A percentile compares a stretch with the other conserved stretches of the same genome.
Evolutionary conservation across 2,113 vertebrate species (phyloP).

Genomic region (Nestor notabilis): DNA sequence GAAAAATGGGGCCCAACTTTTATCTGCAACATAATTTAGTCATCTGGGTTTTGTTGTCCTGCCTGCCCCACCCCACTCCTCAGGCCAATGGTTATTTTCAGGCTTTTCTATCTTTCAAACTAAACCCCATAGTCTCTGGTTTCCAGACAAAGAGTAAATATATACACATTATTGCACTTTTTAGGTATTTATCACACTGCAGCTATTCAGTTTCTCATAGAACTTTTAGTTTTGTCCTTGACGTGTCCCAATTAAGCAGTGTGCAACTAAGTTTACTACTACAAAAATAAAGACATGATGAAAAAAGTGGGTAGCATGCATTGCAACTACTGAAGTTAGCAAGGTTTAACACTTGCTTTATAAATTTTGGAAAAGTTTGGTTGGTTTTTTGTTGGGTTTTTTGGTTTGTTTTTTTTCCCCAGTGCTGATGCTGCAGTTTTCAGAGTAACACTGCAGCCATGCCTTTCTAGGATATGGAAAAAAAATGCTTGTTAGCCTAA

Average conservation of each 20-base stretch:
- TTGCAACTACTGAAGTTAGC: background rate
- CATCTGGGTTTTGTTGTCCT: background rate
- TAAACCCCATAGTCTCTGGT: background rate
- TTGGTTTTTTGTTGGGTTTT: background rate
- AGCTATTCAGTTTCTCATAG: background rate
- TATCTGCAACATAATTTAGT: background rate
- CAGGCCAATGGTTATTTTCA: background rate
- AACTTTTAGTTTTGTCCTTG: background rate
- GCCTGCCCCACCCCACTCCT: accelerated
- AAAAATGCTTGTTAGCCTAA: accelerated
- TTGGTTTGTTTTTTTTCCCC: background rate
- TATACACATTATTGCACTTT: background rate
- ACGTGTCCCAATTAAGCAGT: background rate
- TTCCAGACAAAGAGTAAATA: background rate
- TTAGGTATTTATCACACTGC: background rate
- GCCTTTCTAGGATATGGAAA: background rate
- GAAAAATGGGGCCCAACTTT: background rate
- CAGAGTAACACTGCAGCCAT: background rate
- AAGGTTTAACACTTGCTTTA: background rate
- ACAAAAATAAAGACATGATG: background rate
- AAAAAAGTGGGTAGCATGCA: background rate
- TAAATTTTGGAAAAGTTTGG: background rate
- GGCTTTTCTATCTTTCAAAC: background rate
- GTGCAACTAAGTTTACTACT: background rate
- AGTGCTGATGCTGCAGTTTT: background rate